Evolutionary conservation across 2,888 invertebrate species (phyloP), one percentile per base, ranked within the genome.

Genomic region (Meloe dianella): DNA sequence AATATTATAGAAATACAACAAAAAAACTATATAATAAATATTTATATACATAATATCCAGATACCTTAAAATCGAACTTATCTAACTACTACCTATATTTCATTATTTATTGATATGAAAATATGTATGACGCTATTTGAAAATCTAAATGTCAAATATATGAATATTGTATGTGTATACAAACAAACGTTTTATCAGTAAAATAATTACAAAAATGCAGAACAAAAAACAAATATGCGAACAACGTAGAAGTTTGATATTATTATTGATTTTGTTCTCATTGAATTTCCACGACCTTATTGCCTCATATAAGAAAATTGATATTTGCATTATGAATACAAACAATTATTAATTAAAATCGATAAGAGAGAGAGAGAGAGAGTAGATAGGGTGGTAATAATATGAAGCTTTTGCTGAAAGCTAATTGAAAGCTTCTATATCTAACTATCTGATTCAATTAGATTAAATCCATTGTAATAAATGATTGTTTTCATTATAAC

Each of bases 351-450:
- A 51, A 51, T 51, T 22, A 51, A 51, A 51, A 51, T 51, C 47
- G 10, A 51, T 51, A 38, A 38, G 38, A 3, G 14, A n/a, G 38
- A n/a, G n/a, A n/a, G n/a, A n/a, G n/a, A n/a, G n/a, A n/a, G 38
- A 38, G 14, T 6, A 7, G 14, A n/a, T 38, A 38, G 38, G 38
- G 47, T 47, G n/a, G n/a, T n/a, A 27, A 27, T 27, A 51, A 51
- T 51, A 10, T 51, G 47, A 22, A 51, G 22, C 47, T 51, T 51
- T 22, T 4, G 10, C 47, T n/a, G 3, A 51, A 9, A 51, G 22
- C 47, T 51, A 51, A 51, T 51, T 51, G 47, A 51, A 51, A 51
- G 47, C 47, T 51, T 51, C 47, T 22, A n/a, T 41, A 20, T 51
- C 47, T 51, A 51, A 22, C 47, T 22, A 41, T 17, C 6, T 35